Conservation (phyloP, 2,888 invertebrate species). For the Sinhomidia bicolor region DNA sequence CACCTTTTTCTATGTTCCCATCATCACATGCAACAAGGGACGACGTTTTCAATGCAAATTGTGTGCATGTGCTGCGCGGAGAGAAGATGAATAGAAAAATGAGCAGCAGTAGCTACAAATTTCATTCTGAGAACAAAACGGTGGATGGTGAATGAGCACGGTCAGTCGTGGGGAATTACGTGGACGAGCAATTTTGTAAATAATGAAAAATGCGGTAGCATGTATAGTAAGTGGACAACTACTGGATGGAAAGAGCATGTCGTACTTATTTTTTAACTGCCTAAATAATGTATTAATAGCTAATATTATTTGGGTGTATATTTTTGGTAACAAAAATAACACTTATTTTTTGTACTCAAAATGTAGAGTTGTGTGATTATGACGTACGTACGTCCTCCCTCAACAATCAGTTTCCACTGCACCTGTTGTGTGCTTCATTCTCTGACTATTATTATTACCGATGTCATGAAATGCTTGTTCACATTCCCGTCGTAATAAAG, state of each 20-base stretch:
- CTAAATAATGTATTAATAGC: neutral
- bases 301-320: neutral
- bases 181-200: conserved; percentile 15
- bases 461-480: conserved; percentile 8
- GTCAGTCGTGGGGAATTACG: neutral
- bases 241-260: neutral
- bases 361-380: neutral
- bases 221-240: neutral
- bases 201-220: neutral
- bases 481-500: conserved; percentile 16
- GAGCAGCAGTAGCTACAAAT: neutral
- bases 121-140: neutral
- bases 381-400: conserved; percentile 25
- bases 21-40: neutral
- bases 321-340: neutral
- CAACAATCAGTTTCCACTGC: neutral
- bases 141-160: neutral
- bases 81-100: neutral
- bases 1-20: neutral
- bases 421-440: neutral
- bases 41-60: neutral
- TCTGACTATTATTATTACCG: neutral
- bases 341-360: neutral
- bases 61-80: neutral
- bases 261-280: neutral